Percentiles rank a stretch among this genome's conserved stretches.
Evolutionary conservation across 1,140 invertebrate species (phyloP).

Genomic region (Venustaconcha ellipsiformis): DNA sequence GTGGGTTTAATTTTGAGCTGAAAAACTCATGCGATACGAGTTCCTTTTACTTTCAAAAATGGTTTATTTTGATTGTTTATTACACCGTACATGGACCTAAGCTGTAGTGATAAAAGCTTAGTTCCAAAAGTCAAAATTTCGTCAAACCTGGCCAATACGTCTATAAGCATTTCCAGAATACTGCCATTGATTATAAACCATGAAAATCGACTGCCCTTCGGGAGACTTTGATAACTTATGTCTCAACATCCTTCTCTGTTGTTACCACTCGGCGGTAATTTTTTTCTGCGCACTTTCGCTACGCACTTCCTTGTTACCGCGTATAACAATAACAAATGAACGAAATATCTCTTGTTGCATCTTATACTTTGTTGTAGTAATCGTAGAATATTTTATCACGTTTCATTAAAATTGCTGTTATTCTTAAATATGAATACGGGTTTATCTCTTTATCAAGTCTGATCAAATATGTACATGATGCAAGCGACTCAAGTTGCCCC

Average conservation of each 20-base stretch:
- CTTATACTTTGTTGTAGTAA: not conserved
- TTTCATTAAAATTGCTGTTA: not conserved
- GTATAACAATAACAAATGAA: constrained; percentile 16
- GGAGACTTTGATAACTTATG: constrained; percentile 35
- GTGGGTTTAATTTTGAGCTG: not conserved
- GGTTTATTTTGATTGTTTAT: not conserved
- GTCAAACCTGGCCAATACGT: constrained; percentile 49
- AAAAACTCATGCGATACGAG: not conserved
- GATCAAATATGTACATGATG: not conserved
- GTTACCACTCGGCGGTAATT: constrained; percentile 23
- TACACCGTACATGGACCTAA: constrained; percentile 3
- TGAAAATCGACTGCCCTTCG: constrained; percentile 48
- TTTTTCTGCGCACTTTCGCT: constrained; percentile 29
- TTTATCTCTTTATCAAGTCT: not conserved
- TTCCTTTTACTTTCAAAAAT: not conserved
- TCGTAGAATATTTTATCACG: not conserved
- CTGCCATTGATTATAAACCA: constrained; percentile 55
- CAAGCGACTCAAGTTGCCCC: constrained; percentile 8
- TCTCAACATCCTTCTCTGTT: constrained; percentile 37
- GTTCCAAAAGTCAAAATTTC: not conserved
- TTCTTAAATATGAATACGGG: not conserved
- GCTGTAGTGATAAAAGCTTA: not conserved
- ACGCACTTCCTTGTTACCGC: constrained; percentile 18
- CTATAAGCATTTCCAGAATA: constrained; percentile 48
- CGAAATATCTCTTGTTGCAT: not conserved